These are phyloP conservation scores for Arothron firmamentum DNA, from an alignment of 2,113 vertebrate genomes.

Conservation along the genomic window DNA sequence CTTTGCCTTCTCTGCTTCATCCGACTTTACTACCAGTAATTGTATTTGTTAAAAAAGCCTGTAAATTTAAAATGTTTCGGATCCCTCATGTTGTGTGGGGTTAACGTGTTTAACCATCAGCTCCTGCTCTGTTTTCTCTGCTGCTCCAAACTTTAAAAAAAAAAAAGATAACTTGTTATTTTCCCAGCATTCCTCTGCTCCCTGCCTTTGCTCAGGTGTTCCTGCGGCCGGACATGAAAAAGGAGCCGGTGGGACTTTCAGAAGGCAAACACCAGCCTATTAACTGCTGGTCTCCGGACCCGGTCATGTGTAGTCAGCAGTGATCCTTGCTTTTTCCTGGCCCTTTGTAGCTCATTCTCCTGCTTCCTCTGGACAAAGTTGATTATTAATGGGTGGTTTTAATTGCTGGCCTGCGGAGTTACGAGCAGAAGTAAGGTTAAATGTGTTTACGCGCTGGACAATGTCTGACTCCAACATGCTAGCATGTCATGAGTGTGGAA, in stretches of 20 bases:
- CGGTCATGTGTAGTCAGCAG: constrained; percentile 14
- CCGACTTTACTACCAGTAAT: constrained; percentile 36
- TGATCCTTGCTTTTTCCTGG: constrained; percentile 17
- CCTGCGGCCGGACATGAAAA: background rate
- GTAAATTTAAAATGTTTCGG: background rate
- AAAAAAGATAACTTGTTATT: background rate
- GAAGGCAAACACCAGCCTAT: constrained; percentile 36
- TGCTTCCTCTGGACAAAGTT: constrained; percentile 21
- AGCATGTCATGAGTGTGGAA: background rate
- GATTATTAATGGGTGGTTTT: constrained; percentile 47
- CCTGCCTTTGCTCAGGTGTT: background rate
- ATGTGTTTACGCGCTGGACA: too few relatives aligned
- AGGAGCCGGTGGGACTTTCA: background rate
- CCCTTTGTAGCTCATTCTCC: constrained; percentile 15
- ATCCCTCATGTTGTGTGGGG: too few relatives aligned
- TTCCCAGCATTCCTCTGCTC: constrained; percentile 18
- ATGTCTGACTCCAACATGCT: too few relatives aligned
- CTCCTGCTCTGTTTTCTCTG: too few relatives aligned
- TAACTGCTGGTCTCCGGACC: constrained; percentile 49
- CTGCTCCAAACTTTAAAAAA: background rate
- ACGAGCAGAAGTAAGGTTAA: background rate
- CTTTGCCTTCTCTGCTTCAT: constrained; percentile 22
- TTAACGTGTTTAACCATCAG: constrained; percentile 1
- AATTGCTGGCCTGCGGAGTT: constrained; percentile 10
- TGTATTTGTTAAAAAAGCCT: constrained; percentile 29